Conservation (phyloP, 2,113 vertebrate genomes). For the Polypterus senegalus region DNA sequence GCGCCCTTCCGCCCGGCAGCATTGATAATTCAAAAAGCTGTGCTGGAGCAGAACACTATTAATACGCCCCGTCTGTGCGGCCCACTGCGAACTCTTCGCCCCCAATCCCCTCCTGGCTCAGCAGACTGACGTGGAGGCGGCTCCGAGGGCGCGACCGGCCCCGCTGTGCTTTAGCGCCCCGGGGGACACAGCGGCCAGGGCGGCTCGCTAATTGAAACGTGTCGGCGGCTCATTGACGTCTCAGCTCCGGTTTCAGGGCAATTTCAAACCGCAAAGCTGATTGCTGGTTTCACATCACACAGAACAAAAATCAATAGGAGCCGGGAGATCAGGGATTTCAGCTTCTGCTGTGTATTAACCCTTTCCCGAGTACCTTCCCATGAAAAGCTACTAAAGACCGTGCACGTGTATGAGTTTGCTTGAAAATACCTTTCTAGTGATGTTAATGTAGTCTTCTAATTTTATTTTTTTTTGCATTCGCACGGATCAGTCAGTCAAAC, state of each 20-base stretch:
- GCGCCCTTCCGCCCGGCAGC: too few species aligned
- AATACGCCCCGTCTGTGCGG: background rate
- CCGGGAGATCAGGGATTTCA: constrained; percentile 46
- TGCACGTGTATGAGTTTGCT: too few species aligned
- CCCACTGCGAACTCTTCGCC: background rate
- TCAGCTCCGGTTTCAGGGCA: constrained; percentile 64
- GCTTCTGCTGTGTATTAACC: constrained; percentile 50
- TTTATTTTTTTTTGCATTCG: too few species aligned
- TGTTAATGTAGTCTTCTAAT: too few species aligned
- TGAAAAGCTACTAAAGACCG: too few species aligned
- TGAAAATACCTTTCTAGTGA: too few species aligned
- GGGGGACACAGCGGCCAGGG: constrained; percentile 56
- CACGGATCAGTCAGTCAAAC: too few species aligned
- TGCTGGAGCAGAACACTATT: background rate
- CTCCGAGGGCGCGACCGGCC: constrained; percentile 34
- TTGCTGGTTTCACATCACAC: constrained; percentile 72
- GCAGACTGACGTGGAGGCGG: constrained; percentile 31
- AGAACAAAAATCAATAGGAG: constrained; percentile 54
- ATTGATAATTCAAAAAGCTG: too few species aligned
- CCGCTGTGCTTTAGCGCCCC: constrained; percentile 41
- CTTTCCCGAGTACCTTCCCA: constrained; percentile 26
- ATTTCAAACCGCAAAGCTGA: constrained; percentile 64
- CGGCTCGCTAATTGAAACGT: constrained; percentile 76
- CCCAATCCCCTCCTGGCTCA: constrained; percentile 25
- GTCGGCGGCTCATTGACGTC: constrained; percentile 70